These are phyloP conservation scores for Andrena haemorrhoa DNA, from an alignment of 2,888 invertebrate species.

Conservation along the genomic window DNA sequence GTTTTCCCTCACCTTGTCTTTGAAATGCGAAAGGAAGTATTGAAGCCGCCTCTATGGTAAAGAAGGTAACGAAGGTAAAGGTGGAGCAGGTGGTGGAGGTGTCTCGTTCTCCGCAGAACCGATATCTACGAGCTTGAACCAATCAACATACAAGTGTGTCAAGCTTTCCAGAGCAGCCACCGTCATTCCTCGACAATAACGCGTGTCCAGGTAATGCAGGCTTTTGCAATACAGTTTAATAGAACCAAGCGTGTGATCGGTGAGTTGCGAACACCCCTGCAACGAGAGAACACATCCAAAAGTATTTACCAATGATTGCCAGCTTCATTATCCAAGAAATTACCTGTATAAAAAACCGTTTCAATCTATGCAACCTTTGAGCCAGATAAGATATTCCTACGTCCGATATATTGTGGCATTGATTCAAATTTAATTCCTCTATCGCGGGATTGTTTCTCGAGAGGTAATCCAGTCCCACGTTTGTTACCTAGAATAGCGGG, in stretches of 20 bases:
- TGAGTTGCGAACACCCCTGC: constrained; percentile 88
- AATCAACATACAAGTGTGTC: constrained; percentile 69
- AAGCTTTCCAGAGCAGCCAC: constrained; percentile 79
- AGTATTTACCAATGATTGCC: background rate
- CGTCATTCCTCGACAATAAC: constrained; percentile 86
- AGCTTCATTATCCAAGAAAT: constrained; percentile 7
- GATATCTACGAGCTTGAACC: constrained; percentile 65
- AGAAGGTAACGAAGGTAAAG: constrained; percentile 53
- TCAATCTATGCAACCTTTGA: constrained; percentile 86
- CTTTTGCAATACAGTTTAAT: constrained; percentile 86
- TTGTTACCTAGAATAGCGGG: constrained; percentile 86
- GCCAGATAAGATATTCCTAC: constrained; percentile 86
- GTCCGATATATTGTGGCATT: constrained; percentile 90
- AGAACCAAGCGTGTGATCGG: constrained; percentile 86
- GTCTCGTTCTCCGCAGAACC: constrained; percentile 25
- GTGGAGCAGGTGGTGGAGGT: constrained; percentile 64
- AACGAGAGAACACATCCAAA: constrained; percentile 74
- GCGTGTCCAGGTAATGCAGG: constrained; percentile 87
- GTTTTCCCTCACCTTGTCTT: constrained; percentile 37
- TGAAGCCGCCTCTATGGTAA: constrained; percentile 45
- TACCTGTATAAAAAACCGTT: constrained; percentile 87
- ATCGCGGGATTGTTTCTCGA: constrained; percentile 89
- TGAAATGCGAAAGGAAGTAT: constrained; percentile 49
- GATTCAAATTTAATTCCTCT: constrained; percentile 89
- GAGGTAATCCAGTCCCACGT: constrained; percentile 88